These are phyloP conservation scores for Vimba vimba DNA, from an alignment of 2,113 vertebrate genomes.

Conservation along the genomic window DNA sequence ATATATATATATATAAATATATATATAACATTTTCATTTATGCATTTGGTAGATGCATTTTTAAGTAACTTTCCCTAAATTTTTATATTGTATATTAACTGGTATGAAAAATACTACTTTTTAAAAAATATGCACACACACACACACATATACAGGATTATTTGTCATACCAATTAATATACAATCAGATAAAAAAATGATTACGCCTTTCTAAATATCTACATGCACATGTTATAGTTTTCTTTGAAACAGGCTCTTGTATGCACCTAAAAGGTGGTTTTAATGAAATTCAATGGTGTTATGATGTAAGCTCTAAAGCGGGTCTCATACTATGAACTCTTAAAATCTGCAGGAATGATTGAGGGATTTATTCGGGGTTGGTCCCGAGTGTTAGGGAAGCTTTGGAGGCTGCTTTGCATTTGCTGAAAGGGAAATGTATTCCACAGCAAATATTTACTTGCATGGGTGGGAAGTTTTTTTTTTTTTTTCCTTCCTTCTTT, in stretches of 20 bases:
- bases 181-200: too few species aligned
- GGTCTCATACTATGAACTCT: not conserved
- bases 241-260: not conserved
- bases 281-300: not conserved
- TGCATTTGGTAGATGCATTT: not conserved
- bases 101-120: not conserved
- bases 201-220: not conserved
- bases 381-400: conserved; percentile 64
- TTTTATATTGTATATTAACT: not conserved
- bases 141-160: too few species aligned
- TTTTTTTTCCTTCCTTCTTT: not conserved
- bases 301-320: not conserved
- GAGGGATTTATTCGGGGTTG: conserved; percentile 9
- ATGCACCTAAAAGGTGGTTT: not conserved
- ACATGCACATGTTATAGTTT: not conserved
- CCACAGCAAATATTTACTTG: conserved; percentile 68
- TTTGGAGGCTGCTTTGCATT: conserved; percentile 68
- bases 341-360: not conserved
- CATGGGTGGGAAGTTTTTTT: not conserved
- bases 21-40: too few species aligned
- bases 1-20: too few species aligned
- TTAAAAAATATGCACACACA: too few species aligned
- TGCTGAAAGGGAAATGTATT: conserved; percentile 54
- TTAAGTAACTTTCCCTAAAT: not conserved
- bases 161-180: too few species aligned